Conservation (phyloP, 2,888 invertebrate species). For the Incurvaria masculella region DNA sequence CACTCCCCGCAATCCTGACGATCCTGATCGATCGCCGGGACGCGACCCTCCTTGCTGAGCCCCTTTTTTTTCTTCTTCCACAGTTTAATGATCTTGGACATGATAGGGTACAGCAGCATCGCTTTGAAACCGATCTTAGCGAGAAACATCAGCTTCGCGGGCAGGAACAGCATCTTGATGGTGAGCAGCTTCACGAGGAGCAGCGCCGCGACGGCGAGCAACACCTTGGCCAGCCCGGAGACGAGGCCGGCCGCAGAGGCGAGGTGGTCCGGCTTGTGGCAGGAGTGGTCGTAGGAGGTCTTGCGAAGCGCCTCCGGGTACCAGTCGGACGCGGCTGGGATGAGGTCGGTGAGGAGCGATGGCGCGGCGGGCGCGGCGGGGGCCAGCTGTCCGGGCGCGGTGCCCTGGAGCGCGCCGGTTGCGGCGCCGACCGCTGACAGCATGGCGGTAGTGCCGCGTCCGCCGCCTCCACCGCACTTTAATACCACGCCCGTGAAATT, state of each 20-base stretch:
- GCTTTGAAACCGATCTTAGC: constrained; percentile 44
- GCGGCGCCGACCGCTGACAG: constrained; percentile 32
- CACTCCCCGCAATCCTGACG: constrained; percentile 43
- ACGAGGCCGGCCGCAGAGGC: constrained; percentile 41
- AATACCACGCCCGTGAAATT: constrained; percentile 49
- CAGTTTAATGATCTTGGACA: constrained; percentile 43
- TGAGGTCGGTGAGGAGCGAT: constrained; percentile 38
- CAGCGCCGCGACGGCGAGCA: constrained; percentile 42
- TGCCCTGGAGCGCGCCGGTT: constrained; percentile 28
- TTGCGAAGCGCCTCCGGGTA: constrained; percentile 38
- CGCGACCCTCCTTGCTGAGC: constrained; percentile 28
- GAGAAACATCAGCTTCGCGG: constrained; percentile 34
- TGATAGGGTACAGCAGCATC: constrained; percentile 43
- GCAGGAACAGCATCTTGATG: constrained; percentile 41
- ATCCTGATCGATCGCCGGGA: background rate
- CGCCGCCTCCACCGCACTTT: constrained; percentile 44
- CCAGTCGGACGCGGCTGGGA: constrained; percentile 37
- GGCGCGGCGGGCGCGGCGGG: constrained; percentile 25
- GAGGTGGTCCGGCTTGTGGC: constrained; percentile 33
- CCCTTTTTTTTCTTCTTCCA: constrained; percentile 38
- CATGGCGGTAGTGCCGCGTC: constrained; percentile 18
- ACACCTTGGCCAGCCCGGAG: constrained; percentile 46
- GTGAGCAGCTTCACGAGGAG: constrained; percentile 38
- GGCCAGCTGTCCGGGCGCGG: constrained; percentile 23
- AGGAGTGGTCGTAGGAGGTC: constrained; percentile 30